phyloP scores from a whole-genome alignment of 2,113 vertebrate genomes.

The Sturnira hondurensis region DNA sequence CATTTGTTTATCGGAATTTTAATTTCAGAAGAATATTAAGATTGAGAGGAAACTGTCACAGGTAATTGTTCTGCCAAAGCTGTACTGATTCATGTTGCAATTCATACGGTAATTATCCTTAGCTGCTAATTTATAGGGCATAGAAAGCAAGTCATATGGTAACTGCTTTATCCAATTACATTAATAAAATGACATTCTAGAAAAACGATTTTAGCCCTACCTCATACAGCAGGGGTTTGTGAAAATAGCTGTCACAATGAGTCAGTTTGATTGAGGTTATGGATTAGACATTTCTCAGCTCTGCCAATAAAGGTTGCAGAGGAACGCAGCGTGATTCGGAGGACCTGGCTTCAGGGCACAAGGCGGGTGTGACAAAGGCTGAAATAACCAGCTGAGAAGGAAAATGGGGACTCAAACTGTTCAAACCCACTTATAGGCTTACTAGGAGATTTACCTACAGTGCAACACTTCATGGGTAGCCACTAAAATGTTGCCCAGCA shows the following conservation, averaged over 20 bases:
- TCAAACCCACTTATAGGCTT: constrained; percentile 28
- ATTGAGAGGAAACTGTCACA: constrained; percentile 49
- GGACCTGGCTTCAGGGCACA: constrained; percentile 28
- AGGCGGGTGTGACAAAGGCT: constrained; percentile 6
- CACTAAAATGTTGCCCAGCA: constrained; percentile 49
- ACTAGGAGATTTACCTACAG: constrained; percentile 36
- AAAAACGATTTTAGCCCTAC: constrained; percentile 48
- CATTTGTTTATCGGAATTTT: constrained; percentile 46
- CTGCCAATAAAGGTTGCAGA: constrained; percentile 50
- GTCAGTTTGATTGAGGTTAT: constrained; percentile 50
- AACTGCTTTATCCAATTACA: constrained; percentile 42
- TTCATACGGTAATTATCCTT: constrained; percentile 73
- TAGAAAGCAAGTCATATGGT: constrained; percentile 41
- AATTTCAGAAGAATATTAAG: constrained; percentile 57
- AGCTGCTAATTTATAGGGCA: constrained; percentile 71
- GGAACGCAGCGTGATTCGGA: constrained; percentile 8
- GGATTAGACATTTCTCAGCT: constrained; percentile 52
- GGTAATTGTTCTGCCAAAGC: constrained; percentile 62
- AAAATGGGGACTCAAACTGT: constrained; percentile 26
- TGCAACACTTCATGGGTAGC: neutral
- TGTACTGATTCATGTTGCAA: constrained; percentile 45
- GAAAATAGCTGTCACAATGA: constrained; percentile 57
- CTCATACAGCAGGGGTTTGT: constrained; percentile 46
- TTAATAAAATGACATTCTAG: neutral
- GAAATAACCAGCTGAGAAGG: constrained; percentile 31